These are phyloP conservation scores for Psittacus erithacus DNA, from an alignment of 2,113 vertebrate genomes.

Conservation along the genomic window DNA sequence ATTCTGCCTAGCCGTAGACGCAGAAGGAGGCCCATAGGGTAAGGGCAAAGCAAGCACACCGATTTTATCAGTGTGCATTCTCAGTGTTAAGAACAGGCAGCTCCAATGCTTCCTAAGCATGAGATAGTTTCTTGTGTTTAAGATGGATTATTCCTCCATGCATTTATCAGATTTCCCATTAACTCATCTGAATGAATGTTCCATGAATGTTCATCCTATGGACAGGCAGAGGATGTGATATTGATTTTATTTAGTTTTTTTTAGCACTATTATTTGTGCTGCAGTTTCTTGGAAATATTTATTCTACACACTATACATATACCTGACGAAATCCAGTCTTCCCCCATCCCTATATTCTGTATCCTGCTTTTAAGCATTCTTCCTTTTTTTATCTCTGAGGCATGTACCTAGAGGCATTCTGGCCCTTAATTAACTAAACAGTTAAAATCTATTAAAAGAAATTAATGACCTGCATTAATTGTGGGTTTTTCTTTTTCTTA, in stretches of 20 bases:
- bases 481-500: not conserved
- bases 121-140: not conserved
- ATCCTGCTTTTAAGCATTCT: not conserved
- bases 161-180: conserved; percentile 26
- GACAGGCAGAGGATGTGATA: conserved; percentile 20
- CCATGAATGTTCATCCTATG: not conserved
- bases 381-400: not conserved
- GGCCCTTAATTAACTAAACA: not conserved
- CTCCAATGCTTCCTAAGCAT: not conserved
- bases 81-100: not conserved
- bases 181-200: conserved; percentile 25
- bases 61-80: not conserved
- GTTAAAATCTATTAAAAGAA: not conserved
- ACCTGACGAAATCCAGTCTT: not conserved
- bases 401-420: not conserved
- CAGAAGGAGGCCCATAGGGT: not conserved
- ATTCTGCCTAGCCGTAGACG: not conserved
- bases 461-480: not conserved
- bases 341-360: not conserved
- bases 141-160: not conserved
- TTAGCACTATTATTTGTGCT: not conserved
- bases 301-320: not conserved
- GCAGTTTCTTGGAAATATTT: not conserved
- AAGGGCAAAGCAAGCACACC: not conserved
- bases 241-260: not conserved